A percentile compares a stretch with the other conserved stretches of the same genome.
Evolutionary conservation across 2,113 vertebrate species (phyloP).

Genomic region (Alaudala cheleensis): DNA sequence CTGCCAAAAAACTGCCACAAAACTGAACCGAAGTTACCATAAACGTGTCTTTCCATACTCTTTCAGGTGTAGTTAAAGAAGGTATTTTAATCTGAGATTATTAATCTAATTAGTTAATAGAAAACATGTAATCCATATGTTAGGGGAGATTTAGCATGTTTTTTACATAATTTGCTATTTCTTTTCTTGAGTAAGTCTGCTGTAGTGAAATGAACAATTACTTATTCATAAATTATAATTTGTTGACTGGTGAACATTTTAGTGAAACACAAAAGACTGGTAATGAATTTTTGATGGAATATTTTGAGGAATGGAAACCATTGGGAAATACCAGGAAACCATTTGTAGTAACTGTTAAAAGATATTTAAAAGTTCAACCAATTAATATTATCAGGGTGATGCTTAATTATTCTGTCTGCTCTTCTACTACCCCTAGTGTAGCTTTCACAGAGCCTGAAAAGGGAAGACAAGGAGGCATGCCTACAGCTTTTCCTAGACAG

Average conservation of each 20-base stretch:
- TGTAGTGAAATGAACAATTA: background rate
- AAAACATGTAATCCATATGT: background rate
- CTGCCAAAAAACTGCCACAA: background rate
- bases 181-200: background rate
- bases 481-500: constrained; percentile 88
- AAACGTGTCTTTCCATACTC: background rate
- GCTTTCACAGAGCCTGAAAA: constrained; percentile 92
- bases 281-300: background rate
- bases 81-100: background rate
- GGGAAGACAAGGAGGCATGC: constrained; percentile 87
- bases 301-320: background rate
- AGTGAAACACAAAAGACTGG: background rate
- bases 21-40: background rate
- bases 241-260: background rate
- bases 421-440: constrained; percentile 98
- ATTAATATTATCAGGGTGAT: constrained; percentile 74
- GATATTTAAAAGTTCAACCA: constrained; percentile 4
- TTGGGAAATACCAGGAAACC: background rate
- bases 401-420: constrained; percentile 91
- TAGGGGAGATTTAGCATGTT: background rate
- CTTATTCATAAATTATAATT: background rate
- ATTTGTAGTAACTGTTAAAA: background rate
- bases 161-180: background rate
- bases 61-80: background rate
- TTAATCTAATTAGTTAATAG: background rate